phyloP scores from a whole-genome alignment of 2,888 invertebrate genomes.

The Dynastes hyllus region DNA sequence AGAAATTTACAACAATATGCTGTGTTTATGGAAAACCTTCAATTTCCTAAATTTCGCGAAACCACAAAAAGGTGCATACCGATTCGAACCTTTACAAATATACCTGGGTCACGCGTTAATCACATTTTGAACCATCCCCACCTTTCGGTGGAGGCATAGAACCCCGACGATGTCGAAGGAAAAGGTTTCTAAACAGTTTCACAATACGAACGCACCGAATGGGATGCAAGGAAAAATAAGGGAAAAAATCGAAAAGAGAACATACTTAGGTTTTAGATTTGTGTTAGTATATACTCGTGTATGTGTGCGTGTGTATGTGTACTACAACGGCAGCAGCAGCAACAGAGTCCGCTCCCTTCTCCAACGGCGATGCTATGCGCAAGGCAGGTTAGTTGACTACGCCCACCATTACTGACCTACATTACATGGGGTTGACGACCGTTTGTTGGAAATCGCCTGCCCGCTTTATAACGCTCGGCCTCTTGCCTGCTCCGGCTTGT shows the following conservation, averaged over 20 bases:
- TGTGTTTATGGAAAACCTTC: neutral
- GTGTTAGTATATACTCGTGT: neutral
- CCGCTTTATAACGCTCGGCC: constrained; percentile 11
- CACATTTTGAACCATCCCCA: neutral
- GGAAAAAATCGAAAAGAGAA: constrained; percentile 25
- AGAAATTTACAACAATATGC: neutral
- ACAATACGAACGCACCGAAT: constrained; percentile 15
- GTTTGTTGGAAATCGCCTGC: constrained; percentile 55
- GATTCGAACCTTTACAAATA: neutral
- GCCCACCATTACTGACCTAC: constrained; percentile 70
- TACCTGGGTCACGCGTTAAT: constrained; percentile 7
- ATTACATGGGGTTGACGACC: constrained; percentile 68
- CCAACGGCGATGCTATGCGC: constrained; percentile 49
- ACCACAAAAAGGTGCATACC: neutral
- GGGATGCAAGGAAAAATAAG: constrained; percentile 20
- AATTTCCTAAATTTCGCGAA: constrained; percentile 4
- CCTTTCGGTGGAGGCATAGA: neutral
- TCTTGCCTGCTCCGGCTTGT: constrained; percentile 17
- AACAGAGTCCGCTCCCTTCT: constrained; percentile 46
- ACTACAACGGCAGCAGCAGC: constrained; percentile 36
- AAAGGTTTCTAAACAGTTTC: constrained; percentile 6
- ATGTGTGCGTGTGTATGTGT: constrained; percentile 34
- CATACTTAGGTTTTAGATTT: constrained; percentile 16
- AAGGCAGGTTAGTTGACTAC: constrained; percentile 58
- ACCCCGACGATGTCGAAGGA: neutral